phyloP scores from a whole-genome alignment of 1,140 invertebrate genomes.

The Pseudomyrmex concolor region DNA sequence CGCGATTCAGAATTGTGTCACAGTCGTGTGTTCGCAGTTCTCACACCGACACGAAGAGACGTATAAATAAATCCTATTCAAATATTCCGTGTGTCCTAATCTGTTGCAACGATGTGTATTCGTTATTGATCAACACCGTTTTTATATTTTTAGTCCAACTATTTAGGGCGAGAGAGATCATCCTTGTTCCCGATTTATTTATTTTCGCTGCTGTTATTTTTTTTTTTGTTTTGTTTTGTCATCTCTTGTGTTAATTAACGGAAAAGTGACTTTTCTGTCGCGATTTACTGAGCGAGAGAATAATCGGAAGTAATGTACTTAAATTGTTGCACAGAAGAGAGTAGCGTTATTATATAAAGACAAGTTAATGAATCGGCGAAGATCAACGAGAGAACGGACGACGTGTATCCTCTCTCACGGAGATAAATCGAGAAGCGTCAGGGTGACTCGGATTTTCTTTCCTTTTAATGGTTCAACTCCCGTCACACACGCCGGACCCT shows the following conservation, averaged over 20 bases:
- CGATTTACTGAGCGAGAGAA: constrained; percentile 3
- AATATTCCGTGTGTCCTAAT: background rate
- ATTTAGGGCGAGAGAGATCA: constrained; percentile 16
- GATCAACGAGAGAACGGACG: constrained; percentile 1
- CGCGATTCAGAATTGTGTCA: background rate
- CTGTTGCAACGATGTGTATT: background rate
- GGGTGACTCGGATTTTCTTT: constrained; percentile 9
- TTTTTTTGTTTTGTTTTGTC: too few relatives aligned
- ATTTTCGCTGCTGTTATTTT: background rate
- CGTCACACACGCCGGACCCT: constrained; percentile 22
- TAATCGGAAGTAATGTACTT: too few relatives aligned
- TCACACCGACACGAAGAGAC: too few relatives aligned
- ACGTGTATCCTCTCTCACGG: background rate
- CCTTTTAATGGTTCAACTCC: constrained; percentile 47
- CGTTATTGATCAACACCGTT: constrained; percentile 15
- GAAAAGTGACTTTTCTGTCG: background rate
- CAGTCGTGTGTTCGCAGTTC: background rate
- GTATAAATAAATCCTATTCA: constrained; percentile 9
- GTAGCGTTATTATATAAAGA: constrained; percentile 14
- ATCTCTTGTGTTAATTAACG: background rate
- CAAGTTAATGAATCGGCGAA: constrained; percentile 32
- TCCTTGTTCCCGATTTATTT: constrained; percentile 20
- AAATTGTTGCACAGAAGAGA: background rate
- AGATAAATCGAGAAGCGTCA: constrained; percentile 47
- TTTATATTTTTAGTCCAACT: constrained; percentile 12